Conservation (phyloP, 1,140 invertebrate species). For the Ectropis grisescens region DNA sequence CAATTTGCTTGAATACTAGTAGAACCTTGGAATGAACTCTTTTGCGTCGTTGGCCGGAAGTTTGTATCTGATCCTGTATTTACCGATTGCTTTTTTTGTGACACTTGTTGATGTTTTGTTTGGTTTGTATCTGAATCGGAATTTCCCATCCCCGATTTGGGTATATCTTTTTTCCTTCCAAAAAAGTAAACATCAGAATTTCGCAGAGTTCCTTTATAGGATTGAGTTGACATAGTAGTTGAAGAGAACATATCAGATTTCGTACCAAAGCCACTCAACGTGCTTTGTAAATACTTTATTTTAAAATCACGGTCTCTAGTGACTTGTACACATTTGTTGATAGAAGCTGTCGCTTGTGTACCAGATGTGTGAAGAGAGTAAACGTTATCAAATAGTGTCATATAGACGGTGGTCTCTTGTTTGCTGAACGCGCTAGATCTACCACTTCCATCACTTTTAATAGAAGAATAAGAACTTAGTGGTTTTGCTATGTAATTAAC, state of each 20-base stretch:
- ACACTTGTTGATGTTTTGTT: slow-evolving; percentile 7
- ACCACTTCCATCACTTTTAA: not conserved
- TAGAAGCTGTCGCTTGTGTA: slow-evolving; percentile 51
- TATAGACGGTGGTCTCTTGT: slow-evolving; percentile 35
- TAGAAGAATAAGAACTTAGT: not conserved
- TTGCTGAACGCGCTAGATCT: slow-evolving; percentile 17
- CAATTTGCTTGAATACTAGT: too few relatives aligned
- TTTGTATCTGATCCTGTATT: too few relatives aligned
- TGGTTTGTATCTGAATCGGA: slow-evolving; percentile 17
- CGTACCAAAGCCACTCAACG: too few relatives aligned
- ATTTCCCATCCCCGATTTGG: slow-evolving; percentile 38
- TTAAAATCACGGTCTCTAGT: too few relatives aligned
- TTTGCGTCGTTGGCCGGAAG: too few relatives aligned
- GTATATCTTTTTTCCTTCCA: slow-evolving; percentile 27
- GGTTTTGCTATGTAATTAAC: slow-evolving; percentile 11
- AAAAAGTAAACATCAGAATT: slow-evolving; percentile 42
- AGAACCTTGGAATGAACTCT: too few relatives aligned
- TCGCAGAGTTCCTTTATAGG: slow-evolving; percentile 11
- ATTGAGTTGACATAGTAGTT: slow-evolving; percentile 4
- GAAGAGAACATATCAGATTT: too few relatives aligned
- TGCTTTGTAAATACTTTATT: too few relatives aligned
- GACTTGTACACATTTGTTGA: slow-evolving; percentile 60
- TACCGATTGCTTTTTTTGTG: too few relatives aligned
- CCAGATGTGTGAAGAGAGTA: slow-evolving; percentile 24
- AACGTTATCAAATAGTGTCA: slow-evolving; percentile 36